Base-by-base conservation (phyloP, 2,888 invertebrate genomes). In the Barypeithes pellucidus region DNA sequence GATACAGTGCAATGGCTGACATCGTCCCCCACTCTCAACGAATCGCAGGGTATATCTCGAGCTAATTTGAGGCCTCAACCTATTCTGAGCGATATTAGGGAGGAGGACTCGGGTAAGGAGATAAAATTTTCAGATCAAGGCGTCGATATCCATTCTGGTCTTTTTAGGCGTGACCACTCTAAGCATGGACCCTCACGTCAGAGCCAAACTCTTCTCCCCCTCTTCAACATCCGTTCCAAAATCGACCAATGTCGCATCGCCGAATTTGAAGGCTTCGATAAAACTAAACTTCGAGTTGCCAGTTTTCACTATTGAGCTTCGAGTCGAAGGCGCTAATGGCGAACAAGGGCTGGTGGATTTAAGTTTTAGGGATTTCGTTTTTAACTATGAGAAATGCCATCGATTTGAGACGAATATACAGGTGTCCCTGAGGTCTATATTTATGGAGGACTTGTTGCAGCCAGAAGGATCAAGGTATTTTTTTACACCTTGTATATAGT, bases 381-480 rank as follows among this genome's bases (percentile, higher is more conserved):
- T 95, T 62, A 90, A 90, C 60, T 94, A 93, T 82, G 92, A 93
- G 76, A 91, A 91, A 77, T 87, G 89, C 70, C 91, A 91, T 76
- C 88, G 87, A 20, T 90, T 90, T 79, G 92, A 94, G 83, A 94
- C 94, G 3, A 90, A 90, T 77, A 88, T 95, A 65, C 92, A 94
- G 86, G 92, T 95, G 12, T 92, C 95, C 0, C 87, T 98, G 7
- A 91, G 94, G 77, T 95, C 97, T 0, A 90, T 98, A 20, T 89
- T 94, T 3, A 95, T 98, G 94, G 97, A 97, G 85, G 97, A 98
- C 86, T 88, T 97, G 3, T 89, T 94, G 7, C 92, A 94, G 81
- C 91, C 93, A 1, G 89, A 90, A 18, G 93, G 93, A 50, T 94
- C 95, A 0, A 67, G 74, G 76, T 76, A 57, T 36, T n/a, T 8